Conservation (phyloP, 2,888 invertebrate genomes). For the Oegoconia quadripuncta region DNA sequence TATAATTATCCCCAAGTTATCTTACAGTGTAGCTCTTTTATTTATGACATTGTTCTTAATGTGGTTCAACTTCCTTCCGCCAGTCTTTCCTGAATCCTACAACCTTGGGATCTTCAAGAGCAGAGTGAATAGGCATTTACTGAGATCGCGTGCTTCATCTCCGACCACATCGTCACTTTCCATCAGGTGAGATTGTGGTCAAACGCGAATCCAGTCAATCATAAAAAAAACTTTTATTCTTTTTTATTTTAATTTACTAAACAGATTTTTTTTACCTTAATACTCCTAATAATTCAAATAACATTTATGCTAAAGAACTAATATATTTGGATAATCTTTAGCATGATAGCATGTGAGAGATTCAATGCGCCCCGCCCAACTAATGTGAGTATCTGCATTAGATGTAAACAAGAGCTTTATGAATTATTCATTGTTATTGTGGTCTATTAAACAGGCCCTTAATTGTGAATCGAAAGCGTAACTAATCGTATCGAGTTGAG, state of each 20-base stretch:
- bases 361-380: conserved; percentile 23
- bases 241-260: too few species aligned
- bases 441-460: conserved; percentile 36
- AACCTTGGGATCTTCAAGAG: too few species aligned
- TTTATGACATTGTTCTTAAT: conserved; percentile 11
- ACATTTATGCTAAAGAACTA: conserved; percentile 10
- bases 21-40: conserved; percentile 1
- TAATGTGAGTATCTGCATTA: conserved; percentile 34
- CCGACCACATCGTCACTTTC: too few species aligned
- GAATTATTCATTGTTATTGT: conserved; percentile 50
- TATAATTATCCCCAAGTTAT: not conserved
- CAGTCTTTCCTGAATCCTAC: too few species aligned
- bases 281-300: conserved; percentile 16
- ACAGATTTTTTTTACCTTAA: conserved; percentile 26
- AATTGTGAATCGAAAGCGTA: conserved; percentile 47
- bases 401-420: conserved; percentile 39
- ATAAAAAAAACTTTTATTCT: too few species aligned
- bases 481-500: conserved; percentile 40
- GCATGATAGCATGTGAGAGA: conserved; percentile 8
- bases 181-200: too few species aligned
- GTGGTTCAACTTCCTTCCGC: conserved; percentile 22
- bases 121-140: too few species aligned
- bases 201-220: too few species aligned
- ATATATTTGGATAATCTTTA: conserved; percentile 10
- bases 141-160: too few species aligned